Conservation (phyloP, 2,797 vertebrate species). For the Sebastolobus alascanus region DNA sequence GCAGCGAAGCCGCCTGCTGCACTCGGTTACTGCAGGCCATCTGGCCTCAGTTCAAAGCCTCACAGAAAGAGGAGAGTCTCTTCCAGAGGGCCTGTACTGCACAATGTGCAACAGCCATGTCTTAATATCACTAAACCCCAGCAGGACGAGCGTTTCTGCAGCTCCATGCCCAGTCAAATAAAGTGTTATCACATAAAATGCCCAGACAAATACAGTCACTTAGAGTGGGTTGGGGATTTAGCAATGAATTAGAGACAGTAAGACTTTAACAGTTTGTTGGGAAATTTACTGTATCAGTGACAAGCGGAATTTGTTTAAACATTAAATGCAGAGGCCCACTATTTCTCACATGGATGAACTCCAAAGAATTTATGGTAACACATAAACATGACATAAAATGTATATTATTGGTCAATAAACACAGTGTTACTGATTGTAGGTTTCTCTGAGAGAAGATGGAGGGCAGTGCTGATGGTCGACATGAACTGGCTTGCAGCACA, state of each 20-base stretch:
- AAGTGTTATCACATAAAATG: slow-evolving; percentile 34
- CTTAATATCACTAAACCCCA: slow-evolving; percentile 57
- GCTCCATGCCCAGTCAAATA: slow-evolving; percentile 34
- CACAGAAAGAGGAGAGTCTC: slow-evolving; percentile 49
- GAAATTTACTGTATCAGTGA: slow-evolving; percentile 7
- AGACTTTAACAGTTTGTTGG: slow-evolving; percentile 17
- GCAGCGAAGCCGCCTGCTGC: slow-evolving; percentile 55
- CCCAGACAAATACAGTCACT: neutral
- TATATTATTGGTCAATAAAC: slow-evolving; percentile 21
- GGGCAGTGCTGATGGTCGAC: slow-evolving; percentile 28
- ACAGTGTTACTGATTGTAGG: slow-evolving; percentile 16
- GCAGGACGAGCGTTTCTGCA: slow-evolving; percentile 38
- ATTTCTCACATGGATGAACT: slow-evolving; percentile 11
- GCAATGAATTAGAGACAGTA: neutral
- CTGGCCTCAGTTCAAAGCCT: slow-evolving; percentile 69
- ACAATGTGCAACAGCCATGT: slow-evolving; percentile 46
- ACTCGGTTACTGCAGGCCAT: slow-evolving; percentile 67
- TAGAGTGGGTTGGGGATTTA: neutral
- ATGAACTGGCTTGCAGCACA: slow-evolving; percentile 51
- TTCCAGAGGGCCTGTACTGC: slow-evolving; percentile 51
- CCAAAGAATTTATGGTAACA: neutral
- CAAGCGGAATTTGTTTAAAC: slow-evolving; percentile 1
- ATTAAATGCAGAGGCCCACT: neutral
- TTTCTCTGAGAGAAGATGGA: slow-evolving; percentile 20
- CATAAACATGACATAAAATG: slow-evolving; percentile 11